Base-by-base conservation (phyloP, 2,888 invertebrate genomes). In the Anoplius nigerrimus region DNA sequence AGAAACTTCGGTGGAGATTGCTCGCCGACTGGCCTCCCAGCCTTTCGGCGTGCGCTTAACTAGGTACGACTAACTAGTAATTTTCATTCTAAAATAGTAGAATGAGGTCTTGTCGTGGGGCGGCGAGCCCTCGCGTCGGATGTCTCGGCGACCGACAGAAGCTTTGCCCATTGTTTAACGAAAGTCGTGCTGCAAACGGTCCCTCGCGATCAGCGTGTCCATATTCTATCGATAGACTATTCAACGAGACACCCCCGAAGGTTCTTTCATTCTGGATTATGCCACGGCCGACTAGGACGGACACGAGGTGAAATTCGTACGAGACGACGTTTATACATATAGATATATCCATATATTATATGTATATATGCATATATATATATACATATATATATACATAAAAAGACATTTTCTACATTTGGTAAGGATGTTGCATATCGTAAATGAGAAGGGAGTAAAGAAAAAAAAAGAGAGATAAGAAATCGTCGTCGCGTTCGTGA, bases 391-490 rank as follows among this genome's bases (percentile, higher is more conserved):
- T 71, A 77, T 66, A 75, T 79, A 79, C 73, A 80, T 80, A 85
- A 34, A 34, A 34, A 71, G 80, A 84, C 85, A 85, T 87, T 87
- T 82, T 87, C 78, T 87, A 86, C 84, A 82, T 84, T 84, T 86
- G 79, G 82, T 84, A 85, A 84, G 82, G 81, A 84, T 82, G 83
- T 84, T 85, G 86, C 86, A 85, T 87, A 87, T 85, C 84, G 78
- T 82, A 80, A 81, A 80, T 78, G 78, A 79, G 80, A 78, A 76
- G 79, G 76, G 80, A 60, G 34, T 54, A 68, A 71, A 53, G 81
- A 84, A 76, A 57, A 68, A 71, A 53, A 82, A 84, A 76, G 82
- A 82, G 77, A 81, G 79, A 80, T 72, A 75, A 72, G 69, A 72
- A 72, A 76, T 57, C 73, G 75, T 75, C 81, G 82, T 66, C 57